Evolutionary conservation across 1,140 invertebrate genomes (phyloP).

Genomic region (Eriosoma lanigerum): DNA sequence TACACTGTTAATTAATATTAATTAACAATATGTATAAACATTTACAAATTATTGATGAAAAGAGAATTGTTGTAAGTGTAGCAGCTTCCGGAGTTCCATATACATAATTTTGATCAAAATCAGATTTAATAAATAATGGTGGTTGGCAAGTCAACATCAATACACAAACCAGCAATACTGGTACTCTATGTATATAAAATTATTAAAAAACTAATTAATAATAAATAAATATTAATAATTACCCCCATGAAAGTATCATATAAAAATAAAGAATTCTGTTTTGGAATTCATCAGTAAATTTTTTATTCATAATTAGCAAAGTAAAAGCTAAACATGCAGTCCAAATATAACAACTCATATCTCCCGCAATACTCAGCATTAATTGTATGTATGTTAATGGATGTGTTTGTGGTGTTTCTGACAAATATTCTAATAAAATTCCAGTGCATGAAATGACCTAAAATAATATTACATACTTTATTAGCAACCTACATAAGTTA

Average conservation of each 20-base stretch:
- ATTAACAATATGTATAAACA: constrained; percentile 44
- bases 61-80: constrained; percentile 66
- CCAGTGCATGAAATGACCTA: constrained; percentile 45
- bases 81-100: constrained; percentile 74
- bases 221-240: constrained; percentile 55
- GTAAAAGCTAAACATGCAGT: constrained; percentile 77
- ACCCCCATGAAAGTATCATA: constrained; percentile 75
- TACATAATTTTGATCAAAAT: constrained; percentile 73
- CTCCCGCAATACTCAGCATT: constrained; percentile 70
- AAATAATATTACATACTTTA: constrained; percentile 1
- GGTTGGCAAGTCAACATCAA: constrained; percentile 62
- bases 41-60: constrained; percentile 70
- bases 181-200: constrained; percentile 59
- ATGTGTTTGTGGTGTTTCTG: constrained; percentile 32
- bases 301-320: constrained; percentile 75
- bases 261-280: constrained; percentile 43
- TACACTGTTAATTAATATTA: not conserved
- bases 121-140: constrained; percentile 51
- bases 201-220: constrained; percentile 41
- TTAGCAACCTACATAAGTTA: not conserved
- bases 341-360: constrained; percentile 79
- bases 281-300: constrained; percentile 38
- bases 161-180: constrained; percentile 62
- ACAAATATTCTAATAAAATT: constrained; percentile 44
- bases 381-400: constrained; percentile 66